Conservation (phyloP, 2,113 vertebrate genomes). For the Regulus satrapa region DNA sequence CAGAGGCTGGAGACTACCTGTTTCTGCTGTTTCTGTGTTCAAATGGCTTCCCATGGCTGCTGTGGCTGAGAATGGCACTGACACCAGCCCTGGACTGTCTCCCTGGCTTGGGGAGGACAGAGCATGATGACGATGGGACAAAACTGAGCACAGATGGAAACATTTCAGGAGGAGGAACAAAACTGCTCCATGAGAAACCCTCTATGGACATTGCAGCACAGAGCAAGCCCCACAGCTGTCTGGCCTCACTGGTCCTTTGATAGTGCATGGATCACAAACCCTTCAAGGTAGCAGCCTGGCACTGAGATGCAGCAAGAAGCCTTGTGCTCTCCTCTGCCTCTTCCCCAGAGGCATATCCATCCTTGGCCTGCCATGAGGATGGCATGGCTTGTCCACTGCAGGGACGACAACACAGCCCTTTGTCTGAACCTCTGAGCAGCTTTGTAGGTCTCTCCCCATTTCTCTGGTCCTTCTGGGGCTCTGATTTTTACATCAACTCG, state of each 20-base stretch:
- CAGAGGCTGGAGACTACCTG: not conserved
- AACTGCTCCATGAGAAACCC: accelerated
- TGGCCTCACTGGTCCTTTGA: not conserved
- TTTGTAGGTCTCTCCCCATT: not conserved
- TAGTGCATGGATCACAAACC: not conserved
- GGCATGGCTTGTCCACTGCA: not conserved
- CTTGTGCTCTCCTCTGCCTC: not conserved
- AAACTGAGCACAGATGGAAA: not conserved
- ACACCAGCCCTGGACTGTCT: not conserved
- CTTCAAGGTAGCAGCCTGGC: not conserved
- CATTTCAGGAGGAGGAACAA: not conserved
- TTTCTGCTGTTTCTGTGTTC: not conserved
- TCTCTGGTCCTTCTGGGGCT: not conserved
- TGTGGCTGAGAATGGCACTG: not conserved
- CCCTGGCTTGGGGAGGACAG: not conserved
- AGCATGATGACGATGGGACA: accelerated
- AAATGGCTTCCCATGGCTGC: not conserved
- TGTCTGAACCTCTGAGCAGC: not conserved
- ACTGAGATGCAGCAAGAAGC: accelerated
- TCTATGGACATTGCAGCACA: not conserved
- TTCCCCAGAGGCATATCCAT: not conserved
- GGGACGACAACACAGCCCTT: not conserved
- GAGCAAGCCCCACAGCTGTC: not conserved
- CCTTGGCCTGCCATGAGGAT: no score
- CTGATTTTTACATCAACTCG: not conserved